Base-by-base conservation (phyloP, 2,797 vertebrate genomes). In the Meda fulgida region DNA sequence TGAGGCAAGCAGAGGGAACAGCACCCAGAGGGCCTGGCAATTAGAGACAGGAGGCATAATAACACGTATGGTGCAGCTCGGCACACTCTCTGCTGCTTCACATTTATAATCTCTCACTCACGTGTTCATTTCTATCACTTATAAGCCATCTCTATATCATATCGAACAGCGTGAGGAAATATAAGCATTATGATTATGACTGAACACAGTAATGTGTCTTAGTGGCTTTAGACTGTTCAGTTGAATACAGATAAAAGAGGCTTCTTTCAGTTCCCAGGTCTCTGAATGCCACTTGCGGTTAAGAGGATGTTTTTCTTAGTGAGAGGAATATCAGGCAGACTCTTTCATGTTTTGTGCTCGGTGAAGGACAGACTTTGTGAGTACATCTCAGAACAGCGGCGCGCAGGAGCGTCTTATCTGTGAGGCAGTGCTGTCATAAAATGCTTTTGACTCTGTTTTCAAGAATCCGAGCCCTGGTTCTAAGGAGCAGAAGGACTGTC, bases 141-240 rank as follows among this genome's bases (percentile, higher is more conserved):
- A 29, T 21, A 46, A 83, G 53, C 81, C 72, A 77, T 83, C 58
- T 66, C 58, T 66, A 66, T 75, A 75, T 83, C 72, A 77, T 65
- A 46, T 67, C n/a, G 72, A 83, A 53, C 71, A 67, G 60, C 2
- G 16, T 38, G 72, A 77, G 34, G 71, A 83, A 77, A 83, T 75
- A 83, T 67, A 77, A 83, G 60, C 81, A 83, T 83, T 83, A 77
- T 83, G 81, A 83, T 83, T 83, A 77, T 83, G 81, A 83, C 81
- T 77, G 81, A 83, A 63, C 46, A 83, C 10, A 55, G 81, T 83
- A 83, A 77, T 83, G 72, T 76, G 81, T 83, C 81, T 83, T 83
- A 76, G 58, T 83, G 72, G 81, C 81, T 83, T 78, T 60, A 78
- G 75, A 67, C 83, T 69, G 75, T 46, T 84, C 36, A 70, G 63